Conservation (phyloP, 1,140 invertebrate species). For the Lordiphosa collinella region DNA sequence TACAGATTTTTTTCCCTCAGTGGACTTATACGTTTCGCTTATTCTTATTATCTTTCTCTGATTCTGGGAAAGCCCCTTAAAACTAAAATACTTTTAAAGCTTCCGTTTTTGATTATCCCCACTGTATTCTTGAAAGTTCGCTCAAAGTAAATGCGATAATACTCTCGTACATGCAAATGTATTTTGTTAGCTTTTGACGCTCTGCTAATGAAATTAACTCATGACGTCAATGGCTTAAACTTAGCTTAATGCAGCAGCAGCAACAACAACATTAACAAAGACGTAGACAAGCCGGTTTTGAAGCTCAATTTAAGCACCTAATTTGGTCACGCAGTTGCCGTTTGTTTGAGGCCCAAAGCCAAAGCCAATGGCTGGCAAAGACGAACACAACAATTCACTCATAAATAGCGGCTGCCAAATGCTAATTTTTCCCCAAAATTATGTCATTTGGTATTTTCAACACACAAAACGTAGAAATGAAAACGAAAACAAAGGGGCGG, state of each 20-base stretch:
- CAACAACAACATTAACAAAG: not conserved
- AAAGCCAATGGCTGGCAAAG: not conserved
- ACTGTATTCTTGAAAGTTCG: no score
- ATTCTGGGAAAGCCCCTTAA: no score
- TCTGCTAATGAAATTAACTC: slow-evolving; percentile 48
- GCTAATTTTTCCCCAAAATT: slow-evolving; percentile 39
- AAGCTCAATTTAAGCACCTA: slow-evolving; percentile 38
- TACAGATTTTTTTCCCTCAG: no score
- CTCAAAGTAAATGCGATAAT: no score
- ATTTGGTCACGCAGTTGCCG: slow-evolving; percentile 50
- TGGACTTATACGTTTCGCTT: no score
- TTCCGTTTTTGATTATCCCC: no score
- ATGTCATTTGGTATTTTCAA: slow-evolving; percentile 58
- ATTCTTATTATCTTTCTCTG: no score
- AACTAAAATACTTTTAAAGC: no score
- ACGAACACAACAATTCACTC: not conserved
- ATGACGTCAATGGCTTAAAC: slow-evolving; percentile 54
- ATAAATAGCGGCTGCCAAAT: slow-evolving; percentile 23
- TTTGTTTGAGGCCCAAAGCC: not conserved
- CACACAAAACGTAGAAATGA: not conserved
- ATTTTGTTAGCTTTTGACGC: slow-evolving; percentile 33
- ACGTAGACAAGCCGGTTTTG: slow-evolving; percentile 50
- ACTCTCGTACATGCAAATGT: slow-evolving; percentile 8
- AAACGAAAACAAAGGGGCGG: slow-evolving; percentile 12
- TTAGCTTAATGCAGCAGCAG: slow-evolving; percentile 14